Conservation (phyloP, 2,888 invertebrate species). For the Geotrupes spiniger region DNA sequence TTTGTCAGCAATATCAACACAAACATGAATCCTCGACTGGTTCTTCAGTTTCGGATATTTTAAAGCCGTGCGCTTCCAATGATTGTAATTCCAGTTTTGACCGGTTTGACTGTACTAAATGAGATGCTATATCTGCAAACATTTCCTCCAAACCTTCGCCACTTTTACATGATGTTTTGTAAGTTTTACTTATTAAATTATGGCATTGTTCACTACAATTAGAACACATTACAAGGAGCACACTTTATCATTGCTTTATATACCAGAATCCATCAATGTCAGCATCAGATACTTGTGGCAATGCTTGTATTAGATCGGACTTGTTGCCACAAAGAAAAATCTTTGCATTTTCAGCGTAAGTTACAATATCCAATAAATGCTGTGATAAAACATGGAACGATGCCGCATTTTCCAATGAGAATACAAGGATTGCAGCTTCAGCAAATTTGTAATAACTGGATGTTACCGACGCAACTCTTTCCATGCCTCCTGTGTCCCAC, state of each 20-base stretch:
- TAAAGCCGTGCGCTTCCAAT: constrained; percentile 74
- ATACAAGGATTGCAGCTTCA: constrained; percentile 89
- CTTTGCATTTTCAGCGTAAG: constrained; percentile 92
- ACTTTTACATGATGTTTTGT: constrained; percentile 86
- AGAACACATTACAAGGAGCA: constrained; percentile 9
- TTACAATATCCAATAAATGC: constrained; percentile 88
- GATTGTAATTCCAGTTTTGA: constrained; percentile 80
- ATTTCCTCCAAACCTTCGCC: constrained; percentile 86
- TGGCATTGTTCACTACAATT: constrained; percentile 82
- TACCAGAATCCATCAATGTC: constrained; percentile 89
- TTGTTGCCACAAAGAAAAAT: constrained; percentile 94
- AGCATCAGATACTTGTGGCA: constrained; percentile 77
- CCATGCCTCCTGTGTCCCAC: constrained; percentile 98
- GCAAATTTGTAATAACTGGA: constrained; percentile 95
- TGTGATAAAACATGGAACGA: constrained; percentile 91
- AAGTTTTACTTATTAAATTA: constrained; percentile 82
- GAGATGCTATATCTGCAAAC: constrained; percentile 84
- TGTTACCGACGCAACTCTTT: constrained; percentile 91
- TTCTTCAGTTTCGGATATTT: constrained; percentile 65
- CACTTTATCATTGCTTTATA: constrained; percentile 28
- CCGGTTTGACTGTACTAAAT: constrained; percentile 74
- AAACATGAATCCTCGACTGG: constrained; percentile 50
- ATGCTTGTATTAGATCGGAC: constrained; percentile 63
- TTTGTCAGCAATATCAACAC: constrained; percentile 42
- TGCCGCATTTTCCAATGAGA: constrained; percentile 85